phyloP scores from a whole-genome alignment of 2,113 vertebrate species.

The Esox niger region DNA sequence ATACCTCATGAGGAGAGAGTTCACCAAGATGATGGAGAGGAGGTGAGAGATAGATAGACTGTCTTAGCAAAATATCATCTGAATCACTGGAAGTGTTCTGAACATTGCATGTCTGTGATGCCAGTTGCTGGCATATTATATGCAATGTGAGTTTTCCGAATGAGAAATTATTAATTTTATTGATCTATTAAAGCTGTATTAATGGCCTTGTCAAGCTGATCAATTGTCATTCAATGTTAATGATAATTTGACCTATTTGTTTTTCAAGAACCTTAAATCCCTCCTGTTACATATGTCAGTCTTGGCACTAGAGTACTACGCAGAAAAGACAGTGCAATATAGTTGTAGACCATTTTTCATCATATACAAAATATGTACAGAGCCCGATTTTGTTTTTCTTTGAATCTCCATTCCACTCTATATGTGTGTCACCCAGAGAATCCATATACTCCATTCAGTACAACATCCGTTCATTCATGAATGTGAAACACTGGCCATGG shows the following conservation, averaged over 20 bases:
- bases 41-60: neutral
- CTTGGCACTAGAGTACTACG: too few species aligned
- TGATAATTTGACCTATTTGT: too few species aligned
- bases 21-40: constrained; percentile 65
- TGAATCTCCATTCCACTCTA: neutral
- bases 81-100: too few species aligned
- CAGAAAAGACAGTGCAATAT: too few species aligned
- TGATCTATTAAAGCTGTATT: neutral
- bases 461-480: constrained; percentile 11
- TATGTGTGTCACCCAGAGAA: neutral
- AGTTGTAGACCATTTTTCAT: too few species aligned
- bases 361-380: too few species aligned
- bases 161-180: too few species aligned
- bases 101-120: too few species aligned
- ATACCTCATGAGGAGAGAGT: constrained; percentile 69
- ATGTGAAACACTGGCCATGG: constrained; percentile 77
- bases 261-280: neutral
- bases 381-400: neutral
- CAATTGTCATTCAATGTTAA: neutral
- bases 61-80: neutral
- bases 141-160: too few species aligned
- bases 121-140: too few species aligned
- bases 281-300: neutral
- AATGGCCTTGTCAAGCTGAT: neutral
- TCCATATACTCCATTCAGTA: neutral